Evolutionary conservation across 2,113 vertebrate genomes (phyloP), one percentile per base, ranked within the genome.

Genomic region (Verasper variegatus): DNA sequence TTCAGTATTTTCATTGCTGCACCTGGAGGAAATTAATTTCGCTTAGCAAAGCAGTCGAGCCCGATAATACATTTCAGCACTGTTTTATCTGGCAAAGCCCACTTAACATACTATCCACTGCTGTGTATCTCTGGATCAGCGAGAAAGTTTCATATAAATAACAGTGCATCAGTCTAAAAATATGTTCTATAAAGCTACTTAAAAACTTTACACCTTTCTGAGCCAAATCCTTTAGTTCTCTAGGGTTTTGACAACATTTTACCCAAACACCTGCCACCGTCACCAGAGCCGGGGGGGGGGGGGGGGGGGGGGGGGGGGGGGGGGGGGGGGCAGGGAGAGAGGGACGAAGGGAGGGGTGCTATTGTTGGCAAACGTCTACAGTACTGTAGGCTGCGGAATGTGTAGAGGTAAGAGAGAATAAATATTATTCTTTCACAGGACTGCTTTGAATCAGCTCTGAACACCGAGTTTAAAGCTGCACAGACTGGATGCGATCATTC

Each of bases 341-440:
- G 20, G 51, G 2, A 7, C 0, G 49, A 20, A n/a, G 20, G 18
- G 8, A 7, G 51, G 51, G 51, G 18, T 85, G 85, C 82, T 91
- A 74, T 90, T 91, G 78, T 85, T 92, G 92, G 90, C 88, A 90
- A 68, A 45, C 80, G 58, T 61, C 65, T 68, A 45, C 70, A 68
- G 18, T 62, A 81, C 58, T 83, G 83, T 61, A 74, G 64, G 69
- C 71, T 75, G 42, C 83, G 80, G 84, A 90, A 88, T 88, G 74
- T 85, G 82, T 68, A 57, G 85, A 86, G 88, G 80, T 55, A 86
- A 74, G 74, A 86, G 81, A 61, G 76, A 81, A 83, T 85, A 89
- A 90, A 93, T 90, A 91, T 91, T 91, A 86, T 89, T 83, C 81
- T 84, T 83, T 65, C 57, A 68, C 66, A 68, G 72, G 77, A 79